Base-by-base conservation (phyloP, 2,113 vertebrate species). In the Clarias macrocephalus region DNA sequence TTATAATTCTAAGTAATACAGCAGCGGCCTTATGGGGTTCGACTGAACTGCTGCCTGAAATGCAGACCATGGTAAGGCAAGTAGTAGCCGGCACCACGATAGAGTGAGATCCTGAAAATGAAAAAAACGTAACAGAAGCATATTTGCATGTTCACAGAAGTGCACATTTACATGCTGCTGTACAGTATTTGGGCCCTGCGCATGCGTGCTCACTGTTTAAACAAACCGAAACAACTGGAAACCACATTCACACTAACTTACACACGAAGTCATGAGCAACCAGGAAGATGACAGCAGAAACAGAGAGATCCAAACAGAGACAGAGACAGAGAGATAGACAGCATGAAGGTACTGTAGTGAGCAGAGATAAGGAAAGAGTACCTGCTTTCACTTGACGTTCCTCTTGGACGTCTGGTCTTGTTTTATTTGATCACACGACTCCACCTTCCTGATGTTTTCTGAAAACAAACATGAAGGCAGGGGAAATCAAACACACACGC, bases 391-490 rank as follows among this genome's bases (percentile, higher is more conserved):
- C 62, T 75, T 59, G 48, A 68, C 42, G 30, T 82, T 80, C 79
- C 42, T 80, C 16, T 68, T 37, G 42, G 48, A 65, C 16, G 33
- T 4, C 59, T 86, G 57, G n/a, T 85, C 57, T 42, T 87, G 82
- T 82, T 82, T 66, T 62, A 11, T 62, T 68, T 52, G 77, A 77
- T 48, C 82, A 82, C 82, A 77, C 68, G 9, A 70, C 86, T 76
- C 70, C 79, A 56, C 85, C 84, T 77, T 76, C 85, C 77, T 60
- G 87, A 37, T 84, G 33, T 85, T 42, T 87, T 25, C 82, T 42
- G 9, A 23, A 79, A 87, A 83, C 85, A 73, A 73, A 37, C 8
- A 33, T n/a, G 25, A 56, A 59, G 60, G 30, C 33, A 59, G 56
- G 25, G 16, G 0, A 72, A 56, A n/a, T 21, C 16, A 42, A 42